Conservation (phyloP, 2,888 invertebrate species). For the Strigamia transsilvanica region DNA sequence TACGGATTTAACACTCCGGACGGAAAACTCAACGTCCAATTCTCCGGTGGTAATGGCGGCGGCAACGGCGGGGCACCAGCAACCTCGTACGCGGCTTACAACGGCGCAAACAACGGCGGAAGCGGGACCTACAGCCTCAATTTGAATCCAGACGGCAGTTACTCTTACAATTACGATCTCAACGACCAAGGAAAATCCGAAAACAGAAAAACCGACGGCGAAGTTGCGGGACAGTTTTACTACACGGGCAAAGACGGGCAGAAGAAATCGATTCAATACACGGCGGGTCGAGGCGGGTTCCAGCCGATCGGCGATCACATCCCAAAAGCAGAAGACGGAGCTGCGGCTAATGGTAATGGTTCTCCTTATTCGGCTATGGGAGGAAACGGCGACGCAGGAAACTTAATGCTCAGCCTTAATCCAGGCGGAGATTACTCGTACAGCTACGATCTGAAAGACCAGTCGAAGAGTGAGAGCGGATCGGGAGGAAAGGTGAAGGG, state of each 20-base stretch:
- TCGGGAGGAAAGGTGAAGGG: conserved; percentile 44
- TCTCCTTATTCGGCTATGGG: neutral
- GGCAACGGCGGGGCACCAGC: neutral
- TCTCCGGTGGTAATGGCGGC: neutral
- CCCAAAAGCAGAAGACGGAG: neutral
- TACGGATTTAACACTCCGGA: conserved; percentile 77
- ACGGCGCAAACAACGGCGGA: conserved; percentile 14
- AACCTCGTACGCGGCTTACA: neutral
- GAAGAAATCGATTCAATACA: conserved; percentile 72
- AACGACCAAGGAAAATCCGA: conserved; percentile 50
- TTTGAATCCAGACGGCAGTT: conserved; percentile 41
- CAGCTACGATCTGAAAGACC: conserved; percentile 37
- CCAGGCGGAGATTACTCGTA: conserved; percentile 40
- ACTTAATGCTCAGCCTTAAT: neutral
- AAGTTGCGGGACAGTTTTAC: conserved; percentile 54
- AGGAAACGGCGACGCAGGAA: neutral
- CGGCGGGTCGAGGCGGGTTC: conserved; percentile 78
- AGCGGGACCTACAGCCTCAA: conserved; percentile 40
- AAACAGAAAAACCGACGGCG: conserved; percentile 36
- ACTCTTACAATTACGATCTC: conserved; percentile 43
- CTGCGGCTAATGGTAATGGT: neutral
- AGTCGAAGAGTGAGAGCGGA: conserved; percentile 43
- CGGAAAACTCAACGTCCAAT: conserved; percentile 63
- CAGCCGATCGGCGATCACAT: conserved; percentile 64
- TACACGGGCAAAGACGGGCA: conserved; percentile 78